Percentiles rank a stretch among this genome's conserved stretches.
Conservation (phyloP, 2,113 vertebrate species). For the Sterrhoptilus dennistouni region DNA sequence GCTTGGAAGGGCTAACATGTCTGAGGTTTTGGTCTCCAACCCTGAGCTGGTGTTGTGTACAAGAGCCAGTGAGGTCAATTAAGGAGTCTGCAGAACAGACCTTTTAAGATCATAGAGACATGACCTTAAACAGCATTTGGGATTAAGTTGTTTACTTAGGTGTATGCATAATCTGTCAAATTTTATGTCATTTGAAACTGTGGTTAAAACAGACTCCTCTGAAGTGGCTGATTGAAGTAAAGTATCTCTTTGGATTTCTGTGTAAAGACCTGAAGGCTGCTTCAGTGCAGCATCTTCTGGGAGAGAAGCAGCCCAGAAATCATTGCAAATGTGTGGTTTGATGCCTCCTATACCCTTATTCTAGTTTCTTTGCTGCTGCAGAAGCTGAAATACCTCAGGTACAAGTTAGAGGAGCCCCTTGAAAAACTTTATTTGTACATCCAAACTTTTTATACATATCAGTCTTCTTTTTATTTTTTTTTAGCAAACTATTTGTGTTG, state of each 20-base stretch:
- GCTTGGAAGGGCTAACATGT: neutral
- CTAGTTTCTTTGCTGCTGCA: neutral
- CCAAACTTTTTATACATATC: neutral
- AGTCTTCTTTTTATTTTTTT: neutral
- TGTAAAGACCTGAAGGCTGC: neutral
- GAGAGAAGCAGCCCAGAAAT: neutral
- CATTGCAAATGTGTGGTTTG: neutral
- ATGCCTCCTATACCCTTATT: neutral
- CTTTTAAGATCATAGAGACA: neutral
- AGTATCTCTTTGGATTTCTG: neutral
- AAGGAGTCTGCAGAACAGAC: neutral
- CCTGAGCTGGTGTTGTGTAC: neutral
- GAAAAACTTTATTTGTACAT: neutral
- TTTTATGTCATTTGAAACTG: neutral
- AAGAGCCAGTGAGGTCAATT: neutral
- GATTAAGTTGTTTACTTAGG: neutral
- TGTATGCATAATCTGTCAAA: neutral
- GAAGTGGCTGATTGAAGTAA: neutral
- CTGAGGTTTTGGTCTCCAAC: neutral
- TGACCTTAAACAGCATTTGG: neutral
- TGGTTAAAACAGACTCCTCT: neutral
- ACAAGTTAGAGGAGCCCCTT: neutral
- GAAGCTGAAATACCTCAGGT: neutral
- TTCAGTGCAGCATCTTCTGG: neutral
- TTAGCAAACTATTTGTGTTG: neutral